Conservation (phyloP, 2,888 invertebrate species). For the Epirrita christyi region DNA sequence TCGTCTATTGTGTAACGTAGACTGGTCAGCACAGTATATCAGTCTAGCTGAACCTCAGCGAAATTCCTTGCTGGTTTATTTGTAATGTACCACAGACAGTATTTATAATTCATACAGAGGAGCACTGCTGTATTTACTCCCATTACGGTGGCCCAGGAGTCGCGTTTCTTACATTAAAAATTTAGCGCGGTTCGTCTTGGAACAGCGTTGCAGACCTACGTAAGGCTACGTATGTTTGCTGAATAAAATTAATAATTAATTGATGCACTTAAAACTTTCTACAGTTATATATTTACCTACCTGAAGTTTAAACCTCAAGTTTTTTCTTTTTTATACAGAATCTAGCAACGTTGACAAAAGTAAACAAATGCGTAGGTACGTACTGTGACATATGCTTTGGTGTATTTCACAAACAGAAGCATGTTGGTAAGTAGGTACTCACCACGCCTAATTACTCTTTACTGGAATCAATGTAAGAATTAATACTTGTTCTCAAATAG, state of each 20-base stretch:
- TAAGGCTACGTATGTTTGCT: constrained; percentile 25
- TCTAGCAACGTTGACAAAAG: too few relatives aligned
- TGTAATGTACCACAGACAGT: constrained; percentile 58
- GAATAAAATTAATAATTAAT: constrained; percentile 26
- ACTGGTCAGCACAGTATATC: constrained; percentile 33
- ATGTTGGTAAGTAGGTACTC: too few relatives aligned
- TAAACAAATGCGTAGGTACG: too few relatives aligned
- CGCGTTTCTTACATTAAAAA: constrained; percentile 76
- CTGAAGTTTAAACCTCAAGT: too few relatives aligned
- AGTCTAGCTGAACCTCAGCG: constrained; percentile 30
- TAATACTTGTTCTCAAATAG: neutral
- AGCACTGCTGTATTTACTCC: constrained; percentile 78
- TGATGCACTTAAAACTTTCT: neutral
- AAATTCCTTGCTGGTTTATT: constrained; percentile 36
- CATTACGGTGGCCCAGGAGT: constrained; percentile 71
- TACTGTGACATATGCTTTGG: too few relatives aligned
- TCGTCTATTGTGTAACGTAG: constrained; percentile 28
- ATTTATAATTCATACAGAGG: constrained; percentile 79
- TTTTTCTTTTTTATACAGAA: too few relatives aligned
- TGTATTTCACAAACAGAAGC: too few relatives aligned
- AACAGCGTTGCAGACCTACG: constrained; percentile 24
- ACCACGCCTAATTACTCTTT: too few relatives aligned
- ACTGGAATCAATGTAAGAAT: too few relatives aligned
- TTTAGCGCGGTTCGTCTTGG: constrained; percentile 62
- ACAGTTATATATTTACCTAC: too few relatives aligned